Evolutionary conservation across 2,888 invertebrate species (phyloP), one percentile per base, ranked within the genome.

Genomic region (Meta bourneti): DNA sequence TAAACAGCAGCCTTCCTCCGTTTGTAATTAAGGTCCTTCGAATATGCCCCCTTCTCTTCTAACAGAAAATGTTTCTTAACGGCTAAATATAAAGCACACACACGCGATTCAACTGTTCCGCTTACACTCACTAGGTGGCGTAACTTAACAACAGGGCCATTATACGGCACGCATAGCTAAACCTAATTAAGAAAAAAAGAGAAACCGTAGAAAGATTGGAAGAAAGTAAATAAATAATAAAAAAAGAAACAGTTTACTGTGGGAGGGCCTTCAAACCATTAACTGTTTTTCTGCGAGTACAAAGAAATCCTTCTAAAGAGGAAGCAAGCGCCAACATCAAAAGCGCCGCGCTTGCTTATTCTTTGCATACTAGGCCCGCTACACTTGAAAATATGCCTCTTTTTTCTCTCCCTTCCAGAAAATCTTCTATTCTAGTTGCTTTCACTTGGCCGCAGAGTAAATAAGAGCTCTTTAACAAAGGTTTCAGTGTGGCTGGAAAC

Each of bases 251-350:
- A 83, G 61, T 85, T 86, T 71, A 54, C 72, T 19, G 79, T 79
- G 85, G 85, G 85, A 80, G 90, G 90, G 80, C 84, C 16, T 75
- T 61, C 90, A 90, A 81, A 70, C 90, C 90, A 90, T 90, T 90
- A 90, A 75, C 81, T 86, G 80, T 85, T 85, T 90, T 90, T 85
- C 90, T 49, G 11, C 20, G 13, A 72, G 75, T 54, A 90, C 90
- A 90, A 90, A 90, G 90, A 81, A 90, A 90, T 90, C 90, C 74
- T 90, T 90, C 85, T 81, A 54, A 71, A 20, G 61, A 52, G 78
- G 75, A 74, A 80, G 69, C 52, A 34, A 72, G 51, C 52, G 51
- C 61, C 69, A 19, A 81, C 79, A 90, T 90, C 85, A 86, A 85
- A 90, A 69, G n/a, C 7, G 51, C 85, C 84, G 84, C 84, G 7